Conservation (phyloP, 2,888 invertebrate genomes). For the Agonum fuliginosum region DNA sequence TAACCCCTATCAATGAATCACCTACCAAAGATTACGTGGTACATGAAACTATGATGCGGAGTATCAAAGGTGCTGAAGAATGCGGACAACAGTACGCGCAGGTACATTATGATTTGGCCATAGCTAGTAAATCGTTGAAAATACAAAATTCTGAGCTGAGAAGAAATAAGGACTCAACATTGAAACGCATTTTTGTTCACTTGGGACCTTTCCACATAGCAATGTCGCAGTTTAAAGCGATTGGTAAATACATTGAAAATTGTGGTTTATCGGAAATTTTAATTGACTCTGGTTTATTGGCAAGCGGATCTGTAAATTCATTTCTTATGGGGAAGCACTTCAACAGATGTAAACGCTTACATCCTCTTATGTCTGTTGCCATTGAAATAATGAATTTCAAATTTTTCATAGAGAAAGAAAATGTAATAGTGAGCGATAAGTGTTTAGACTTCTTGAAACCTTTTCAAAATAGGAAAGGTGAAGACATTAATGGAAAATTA, state of each 20-base stretch:
- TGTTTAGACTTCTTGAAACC: background rate
- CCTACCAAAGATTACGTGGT: constrained; percentile 55
- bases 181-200: background rate
- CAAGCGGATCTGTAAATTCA: constrained; percentile 46
- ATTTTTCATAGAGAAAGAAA: background rate
- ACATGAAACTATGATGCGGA: constrained; percentile 59
- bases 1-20: constrained; percentile 61
- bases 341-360: constrained; percentile 56
- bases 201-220: background rate
- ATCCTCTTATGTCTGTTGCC: constrained; percentile 51
- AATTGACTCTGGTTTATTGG: constrained; percentile 50
- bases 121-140: constrained; percentile 61
- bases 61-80: constrained; percentile 61
- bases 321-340: constrained; percentile 47
- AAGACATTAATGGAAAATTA: too few species aligned
- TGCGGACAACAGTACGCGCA: constrained; percentile 59
- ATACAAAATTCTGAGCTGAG: too few species aligned
- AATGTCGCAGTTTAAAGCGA: constrained; percentile 64
- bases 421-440: background rate
- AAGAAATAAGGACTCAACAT: constrained; percentile 48
- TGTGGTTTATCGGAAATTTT: constrained; percentile 48
- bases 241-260: constrained; percentile 59
- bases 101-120: constrained; percentile 62
- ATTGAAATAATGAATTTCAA: constrained; percentile 53
- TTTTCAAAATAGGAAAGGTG: background rate